phyloP scores from a whole-genome alignment of 2,888 invertebrate genomes.

The Esperia sulphurella region DNA sequence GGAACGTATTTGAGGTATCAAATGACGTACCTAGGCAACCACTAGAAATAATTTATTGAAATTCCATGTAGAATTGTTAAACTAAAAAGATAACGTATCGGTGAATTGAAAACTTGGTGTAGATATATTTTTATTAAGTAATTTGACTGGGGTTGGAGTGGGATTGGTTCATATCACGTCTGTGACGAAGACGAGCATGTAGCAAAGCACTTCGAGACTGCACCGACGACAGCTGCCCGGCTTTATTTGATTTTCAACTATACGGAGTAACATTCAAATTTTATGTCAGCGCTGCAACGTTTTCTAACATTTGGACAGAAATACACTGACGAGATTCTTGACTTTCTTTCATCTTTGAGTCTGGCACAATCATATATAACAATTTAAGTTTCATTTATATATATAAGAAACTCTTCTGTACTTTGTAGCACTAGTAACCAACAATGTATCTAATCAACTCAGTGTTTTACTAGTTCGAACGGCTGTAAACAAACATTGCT shows the following conservation, averaged over 20 bases:
- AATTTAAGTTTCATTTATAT: background rate
- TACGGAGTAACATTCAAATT: conserved; percentile 48
- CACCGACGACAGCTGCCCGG: conserved; percentile 57
- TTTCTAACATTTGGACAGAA: conserved; percentile 32
- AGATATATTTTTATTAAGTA: conserved; percentile 30
- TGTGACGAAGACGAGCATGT: conserved; percentile 55
- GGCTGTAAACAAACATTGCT: conserved; percentile 16
- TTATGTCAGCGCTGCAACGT: conserved; percentile 41
- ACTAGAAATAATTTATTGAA: too few species aligned
- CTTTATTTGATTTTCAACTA: conserved; percentile 68
- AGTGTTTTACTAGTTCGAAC: too few species aligned
- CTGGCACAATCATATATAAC: background rate
- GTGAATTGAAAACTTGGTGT: too few species aligned
- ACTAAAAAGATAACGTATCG: conserved; percentile 4
- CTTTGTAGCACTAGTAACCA: too few species aligned
- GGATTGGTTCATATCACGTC: conserved; percentile 40
- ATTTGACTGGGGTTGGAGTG: conserved; percentile 25
- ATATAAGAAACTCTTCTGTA: background rate
- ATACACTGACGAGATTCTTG: conserved; percentile 37
- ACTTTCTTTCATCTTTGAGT: conserved; percentile 26
- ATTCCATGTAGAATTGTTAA: too few species aligned
- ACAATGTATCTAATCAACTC: too few species aligned
- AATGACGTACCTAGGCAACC: too few species aligned
- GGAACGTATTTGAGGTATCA: too few species aligned
- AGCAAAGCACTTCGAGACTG: conserved; percentile 50